These are phyloP conservation scores for Rhaphigaster nebulosa DNA, from an alignment of 2,888 invertebrate species.

Conservation along the genomic window DNA sequence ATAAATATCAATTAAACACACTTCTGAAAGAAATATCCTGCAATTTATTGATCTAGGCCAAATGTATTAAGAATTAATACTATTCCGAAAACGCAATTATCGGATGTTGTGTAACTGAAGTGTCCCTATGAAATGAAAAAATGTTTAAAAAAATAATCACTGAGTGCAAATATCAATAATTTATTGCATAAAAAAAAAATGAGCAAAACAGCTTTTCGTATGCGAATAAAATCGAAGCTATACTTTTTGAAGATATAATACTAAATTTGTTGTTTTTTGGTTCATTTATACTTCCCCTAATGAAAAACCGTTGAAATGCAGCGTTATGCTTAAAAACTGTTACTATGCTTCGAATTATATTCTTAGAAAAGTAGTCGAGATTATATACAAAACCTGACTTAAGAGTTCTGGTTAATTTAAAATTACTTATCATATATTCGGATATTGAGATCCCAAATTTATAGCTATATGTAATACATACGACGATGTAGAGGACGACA, in stretches of 20 bases:
- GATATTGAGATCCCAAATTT: not conserved
- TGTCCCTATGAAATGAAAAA: not conserved
- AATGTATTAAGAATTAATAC: not conserved
- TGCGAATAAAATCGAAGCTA: not conserved
- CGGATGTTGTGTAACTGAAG: not conserved
- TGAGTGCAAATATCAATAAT: too few species aligned
- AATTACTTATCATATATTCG: not conserved
- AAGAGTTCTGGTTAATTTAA: not conserved
- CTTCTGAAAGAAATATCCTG: not conserved
- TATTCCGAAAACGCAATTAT: not conserved
- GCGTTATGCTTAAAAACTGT: not conserved
- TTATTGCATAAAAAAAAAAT: too few species aligned
- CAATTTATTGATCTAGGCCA: not conserved
- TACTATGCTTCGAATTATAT: too few species aligned
- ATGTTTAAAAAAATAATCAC: too few species aligned
- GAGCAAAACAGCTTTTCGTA: not conserved
- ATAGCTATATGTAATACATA: not conserved
- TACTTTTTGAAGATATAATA: too few species aligned
- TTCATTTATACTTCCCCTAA: not conserved
- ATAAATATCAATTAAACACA: not conserved
- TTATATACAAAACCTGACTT: not conserved
- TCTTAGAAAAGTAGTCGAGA: not conserved
- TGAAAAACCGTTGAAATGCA: not conserved
- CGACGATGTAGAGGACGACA: conserved; percentile 22
- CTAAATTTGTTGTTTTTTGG: too few species aligned